Evolutionary conservation across 2,888 invertebrate genomes (phyloP), one percentile per base, ranked within the genome.

Genomic region (Agrochola macilenta): DNA sequence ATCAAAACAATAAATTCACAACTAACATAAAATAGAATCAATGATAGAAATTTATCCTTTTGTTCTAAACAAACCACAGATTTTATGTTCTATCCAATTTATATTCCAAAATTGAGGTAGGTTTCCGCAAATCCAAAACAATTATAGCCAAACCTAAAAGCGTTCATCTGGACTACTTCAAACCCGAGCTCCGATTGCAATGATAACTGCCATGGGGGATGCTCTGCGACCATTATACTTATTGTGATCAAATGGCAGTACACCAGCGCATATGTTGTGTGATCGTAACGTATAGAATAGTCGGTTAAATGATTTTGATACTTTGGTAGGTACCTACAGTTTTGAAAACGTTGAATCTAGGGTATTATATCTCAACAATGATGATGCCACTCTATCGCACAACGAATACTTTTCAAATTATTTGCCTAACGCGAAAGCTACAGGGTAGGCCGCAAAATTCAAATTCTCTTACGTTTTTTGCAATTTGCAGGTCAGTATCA

Each of bases 241-340:
- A 93, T 92, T 92, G 92, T 91, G 93, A 95, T 96, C 95, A 95
- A 93, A 96, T 95, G 95, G 94, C 92, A 89, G 89, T 85, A 90
- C 86, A 91, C 93, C 93, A 88, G 89, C 93, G 93, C 96, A 96
- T 96, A 96, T 96, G 96, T 93, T 95, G 92, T 81, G 79, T 90
- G 90, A 92, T 92, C 91, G 85, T 78, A 69, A 83, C 74, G 86
- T 87, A 58, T 49, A 76, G n/a, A 43, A 3, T 12, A 73, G 81
- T 60, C 0, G 0, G 54, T 0, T 52, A 11, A 75, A 12, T 5
- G 12, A 70, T 92, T 82, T 95, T 94, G 94, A 93, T 95, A 89
- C 84, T 60, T 60, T 26, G 8, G 12, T 57, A 12, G n/a, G n/a
- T 57, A n/a, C 23, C 4, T 4, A 57, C 57, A 57, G 26, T 58